These are phyloP conservation scores for Enteromius radiatus DNA, from an alignment of 2,797 vertebrate species.

Conservation along the genomic window DNA sequence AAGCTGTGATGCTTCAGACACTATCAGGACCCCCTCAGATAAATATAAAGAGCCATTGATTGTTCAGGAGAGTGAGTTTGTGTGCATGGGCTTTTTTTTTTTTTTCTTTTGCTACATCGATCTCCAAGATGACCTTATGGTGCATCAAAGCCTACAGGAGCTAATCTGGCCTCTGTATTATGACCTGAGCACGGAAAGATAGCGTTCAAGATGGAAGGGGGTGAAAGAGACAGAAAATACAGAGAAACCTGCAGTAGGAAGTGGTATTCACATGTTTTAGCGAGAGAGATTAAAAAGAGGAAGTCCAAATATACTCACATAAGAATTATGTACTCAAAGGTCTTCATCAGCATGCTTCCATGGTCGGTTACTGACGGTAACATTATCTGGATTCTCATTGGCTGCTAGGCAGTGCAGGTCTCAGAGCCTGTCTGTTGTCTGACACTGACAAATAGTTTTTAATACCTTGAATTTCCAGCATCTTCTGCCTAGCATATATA, in stretches of 20 bases:
- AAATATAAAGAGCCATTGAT: slow-evolving; percentile 88
- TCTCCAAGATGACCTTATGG: slow-evolving; percentile 90
- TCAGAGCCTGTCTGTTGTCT: slow-evolving; percentile 59
- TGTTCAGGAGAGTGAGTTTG: slow-evolving; percentile 83
- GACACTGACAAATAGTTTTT: slow-evolving; percentile 70
- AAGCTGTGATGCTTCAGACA: slow-evolving; percentile 85
- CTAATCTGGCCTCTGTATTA: slow-evolving; percentile 92
- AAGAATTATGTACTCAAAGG: slow-evolving; percentile 4
- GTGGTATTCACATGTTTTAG: slow-evolving; percentile 24
- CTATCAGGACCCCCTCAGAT: slow-evolving; percentile 87
- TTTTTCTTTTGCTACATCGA: slow-evolving; percentile 83
- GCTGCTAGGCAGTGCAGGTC: slow-evolving; percentile 49
- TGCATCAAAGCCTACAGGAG: slow-evolving; percentile 92
- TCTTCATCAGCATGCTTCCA: slow-evolving; percentile 67
- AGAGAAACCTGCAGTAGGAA: slow-evolving; percentile 34
- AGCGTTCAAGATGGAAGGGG: slow-evolving; percentile 67
- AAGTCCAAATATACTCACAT: slow-evolving; percentile 15
- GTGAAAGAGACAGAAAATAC: slow-evolving; percentile 52
- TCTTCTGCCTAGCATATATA: slow-evolving; percentile 50
- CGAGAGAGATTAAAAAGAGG: slow-evolving; percentile 18
- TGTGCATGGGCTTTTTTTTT: slow-evolving; percentile 35
- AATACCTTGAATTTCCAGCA: slow-evolving; percentile 62
- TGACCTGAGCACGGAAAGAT: slow-evolving; percentile 75
- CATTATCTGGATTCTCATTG: slow-evolving; percentile 65
- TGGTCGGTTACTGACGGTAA: slow-evolving; percentile 67